Conservation (phyloP, 2,888 invertebrate species). For the Andrena flavipes region DNA sequence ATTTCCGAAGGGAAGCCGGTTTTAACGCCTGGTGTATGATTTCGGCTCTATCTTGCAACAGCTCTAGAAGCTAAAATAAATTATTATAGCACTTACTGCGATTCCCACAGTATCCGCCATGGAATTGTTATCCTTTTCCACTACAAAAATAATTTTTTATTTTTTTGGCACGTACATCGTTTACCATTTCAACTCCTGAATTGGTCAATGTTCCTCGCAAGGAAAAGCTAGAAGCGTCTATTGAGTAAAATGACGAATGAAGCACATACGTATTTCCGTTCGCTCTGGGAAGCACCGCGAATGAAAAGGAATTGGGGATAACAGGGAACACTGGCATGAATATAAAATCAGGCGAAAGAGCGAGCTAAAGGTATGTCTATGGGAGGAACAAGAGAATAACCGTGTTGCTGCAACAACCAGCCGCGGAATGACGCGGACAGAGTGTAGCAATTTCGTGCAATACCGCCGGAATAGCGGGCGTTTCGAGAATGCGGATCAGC, state of each 20-base stretch:
- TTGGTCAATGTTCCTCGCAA: background rate
- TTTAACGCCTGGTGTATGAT: too few relatives aligned
- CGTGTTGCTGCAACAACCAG: conserved; percentile 57
- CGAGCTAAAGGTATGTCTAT: conserved; percentile 20
- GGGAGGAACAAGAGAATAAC: conserved; percentile 46
- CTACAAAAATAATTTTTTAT: too few relatives aligned
- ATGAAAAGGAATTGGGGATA: background rate
- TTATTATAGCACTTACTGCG: too few relatives aligned
- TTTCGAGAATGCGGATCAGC: conserved; percentile 83
- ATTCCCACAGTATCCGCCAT: too few relatives aligned
- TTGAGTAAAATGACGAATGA: conserved; percentile 20
- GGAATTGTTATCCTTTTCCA: too few relatives aligned
- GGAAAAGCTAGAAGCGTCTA: background rate
- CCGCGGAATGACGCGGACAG: conserved; percentile 83
- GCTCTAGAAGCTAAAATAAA: too few relatives aligned
- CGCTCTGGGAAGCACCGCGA: background rate
- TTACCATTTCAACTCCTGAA: too few relatives aligned
- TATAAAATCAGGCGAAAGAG: conserved; percentile 17
- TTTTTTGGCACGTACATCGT: too few relatives aligned
- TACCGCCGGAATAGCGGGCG: conserved; percentile 83
- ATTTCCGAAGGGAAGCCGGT: too few relatives aligned
- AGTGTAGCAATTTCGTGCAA: conserved; percentile 84
- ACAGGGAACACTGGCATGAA: conserved; percentile 9
- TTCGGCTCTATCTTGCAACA: too few relatives aligned
- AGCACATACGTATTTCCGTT: background rate